Conservation (phyloP, 2,888 invertebrate species). For the Caenorhabditis imperialis region DNA sequence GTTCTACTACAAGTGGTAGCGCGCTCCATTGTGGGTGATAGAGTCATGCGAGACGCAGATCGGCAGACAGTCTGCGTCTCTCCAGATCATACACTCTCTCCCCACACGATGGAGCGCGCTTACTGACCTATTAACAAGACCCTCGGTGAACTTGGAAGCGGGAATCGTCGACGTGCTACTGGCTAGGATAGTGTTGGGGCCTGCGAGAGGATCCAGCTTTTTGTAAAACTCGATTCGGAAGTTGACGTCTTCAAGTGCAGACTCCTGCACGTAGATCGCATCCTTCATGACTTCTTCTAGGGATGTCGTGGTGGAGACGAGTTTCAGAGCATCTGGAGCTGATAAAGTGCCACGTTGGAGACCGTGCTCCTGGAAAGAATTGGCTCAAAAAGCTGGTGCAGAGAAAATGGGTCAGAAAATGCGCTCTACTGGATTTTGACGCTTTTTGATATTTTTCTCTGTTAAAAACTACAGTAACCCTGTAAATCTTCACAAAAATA, state of each 20-base stretch:
- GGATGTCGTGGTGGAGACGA: slow-evolving; percentile 47
- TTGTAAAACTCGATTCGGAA: slow-evolving; percentile 87
- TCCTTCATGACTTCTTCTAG: slow-evolving; percentile 54
- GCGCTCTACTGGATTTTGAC: too few species aligned
- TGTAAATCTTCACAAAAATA: too few species aligned
- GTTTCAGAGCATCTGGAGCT: slow-evolving; percentile 65
- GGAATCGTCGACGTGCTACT: slow-evolving; percentile 94
- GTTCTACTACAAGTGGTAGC: too few species aligned
- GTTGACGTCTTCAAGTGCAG: slow-evolving; percentile 90
- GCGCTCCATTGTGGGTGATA: too few species aligned
- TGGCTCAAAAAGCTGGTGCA: too few species aligned
- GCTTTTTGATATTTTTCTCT: too few species aligned
- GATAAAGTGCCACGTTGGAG: slow-evolving; percentile 56
- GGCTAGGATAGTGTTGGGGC: slow-evolving; percentile 83
- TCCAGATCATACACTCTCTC: too few species aligned
- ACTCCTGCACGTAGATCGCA: slow-evolving; percentile 83
- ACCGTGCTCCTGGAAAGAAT: slow-evolving; percentile 65
- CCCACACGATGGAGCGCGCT: neutral
- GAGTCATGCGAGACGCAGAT: too few species aligned
- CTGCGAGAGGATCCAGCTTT: slow-evolving; percentile 83
- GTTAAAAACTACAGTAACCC: too few species aligned
- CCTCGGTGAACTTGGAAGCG: slow-evolving; percentile 89
- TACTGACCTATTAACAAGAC: slow-evolving; percentile 83
- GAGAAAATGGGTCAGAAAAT: too few species aligned
- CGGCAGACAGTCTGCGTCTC: too few species aligned